Conservation (phyloP, 2,797 vertebrate genomes). For the Tauraco hartlaubi region DNA sequence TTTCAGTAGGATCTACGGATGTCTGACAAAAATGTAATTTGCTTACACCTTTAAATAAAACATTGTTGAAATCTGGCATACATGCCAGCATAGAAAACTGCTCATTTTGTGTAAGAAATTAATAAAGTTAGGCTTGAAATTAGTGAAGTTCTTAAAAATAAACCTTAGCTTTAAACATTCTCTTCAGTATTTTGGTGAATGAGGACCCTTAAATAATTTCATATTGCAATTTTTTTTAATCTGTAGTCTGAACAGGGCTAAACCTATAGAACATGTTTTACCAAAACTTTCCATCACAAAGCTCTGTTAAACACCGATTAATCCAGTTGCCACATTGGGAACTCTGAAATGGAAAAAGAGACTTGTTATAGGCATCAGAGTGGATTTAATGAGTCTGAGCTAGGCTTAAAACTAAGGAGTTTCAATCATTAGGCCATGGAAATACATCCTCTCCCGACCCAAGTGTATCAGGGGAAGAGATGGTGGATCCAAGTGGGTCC, state of each 20-base stretch:
- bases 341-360: neutral
- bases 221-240: neutral
- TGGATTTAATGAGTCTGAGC: constrained; percentile 25
- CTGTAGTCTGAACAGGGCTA: neutral
- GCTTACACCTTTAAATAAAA: neutral
- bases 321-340: neutral
- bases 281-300: neutral
- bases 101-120: neutral
- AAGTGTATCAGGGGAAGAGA: neutral
- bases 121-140: neutral
- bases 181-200: neutral
- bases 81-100: neutral
- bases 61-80: neutral
- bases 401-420: neutral
- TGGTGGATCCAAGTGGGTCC: neutral
- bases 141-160: neutral
- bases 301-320: neutral
- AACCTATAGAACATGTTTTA: neutral
- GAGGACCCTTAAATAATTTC: neutral
- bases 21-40: neutral
- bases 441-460: neutral
- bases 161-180: neutral
- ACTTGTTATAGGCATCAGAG: neutral
- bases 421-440: neutral
- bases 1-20: neutral